Percentiles rank a stretch among this genome's conserved stretches.
Conservation (phyloP, 2,113 vertebrate species). For the Hemichromis elongatus region DNA sequence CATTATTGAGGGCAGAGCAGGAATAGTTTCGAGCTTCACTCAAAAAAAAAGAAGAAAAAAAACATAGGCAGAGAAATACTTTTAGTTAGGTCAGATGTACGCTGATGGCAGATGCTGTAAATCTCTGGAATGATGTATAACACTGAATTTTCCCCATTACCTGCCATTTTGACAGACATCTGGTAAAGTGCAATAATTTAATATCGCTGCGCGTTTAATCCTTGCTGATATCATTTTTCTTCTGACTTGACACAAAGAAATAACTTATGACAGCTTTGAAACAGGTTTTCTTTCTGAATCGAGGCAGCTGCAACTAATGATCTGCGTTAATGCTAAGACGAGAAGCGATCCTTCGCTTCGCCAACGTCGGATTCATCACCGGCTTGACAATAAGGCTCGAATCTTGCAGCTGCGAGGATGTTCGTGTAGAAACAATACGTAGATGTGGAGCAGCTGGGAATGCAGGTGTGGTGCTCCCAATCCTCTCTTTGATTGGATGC, state of each 20-base stretch:
- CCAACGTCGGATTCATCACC: conserved; percentile 44
- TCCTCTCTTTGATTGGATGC: conserved; percentile 10
- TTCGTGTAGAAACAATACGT: neutral
- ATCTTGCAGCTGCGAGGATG: conserved; percentile 25
- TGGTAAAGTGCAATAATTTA: neutral
- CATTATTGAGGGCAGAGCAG: conserved; percentile 66
- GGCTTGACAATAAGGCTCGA: conserved; percentile 29
- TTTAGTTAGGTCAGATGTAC: conserved; percentile 51
- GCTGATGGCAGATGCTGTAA: conserved; percentile 13
- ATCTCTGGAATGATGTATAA: neutral
- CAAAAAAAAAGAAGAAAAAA: conserved; percentile 34
- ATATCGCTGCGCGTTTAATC: neutral
- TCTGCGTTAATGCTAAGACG: conserved; percentile 32
- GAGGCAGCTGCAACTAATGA: conserved; percentile 56
- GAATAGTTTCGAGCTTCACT: conserved; percentile 47
- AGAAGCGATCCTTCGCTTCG: conserved; percentile 44
- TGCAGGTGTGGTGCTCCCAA: neutral
- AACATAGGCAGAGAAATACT: conserved; percentile 11
- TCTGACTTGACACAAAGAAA: neutral
- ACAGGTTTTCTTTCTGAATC: neutral
- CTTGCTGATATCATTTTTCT: neutral
- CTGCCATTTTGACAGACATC: neutral
- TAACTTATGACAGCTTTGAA: neutral
- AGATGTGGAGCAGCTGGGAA: neutral
- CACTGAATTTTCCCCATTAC: neutral